Percentiles rank a stretch among this genome's conserved stretches.
These are phyloP conservation scores for Sebastes elongatus DNA, from an alignment of 2,797 vertebrate species.

Conservation along the genomic window DNA sequence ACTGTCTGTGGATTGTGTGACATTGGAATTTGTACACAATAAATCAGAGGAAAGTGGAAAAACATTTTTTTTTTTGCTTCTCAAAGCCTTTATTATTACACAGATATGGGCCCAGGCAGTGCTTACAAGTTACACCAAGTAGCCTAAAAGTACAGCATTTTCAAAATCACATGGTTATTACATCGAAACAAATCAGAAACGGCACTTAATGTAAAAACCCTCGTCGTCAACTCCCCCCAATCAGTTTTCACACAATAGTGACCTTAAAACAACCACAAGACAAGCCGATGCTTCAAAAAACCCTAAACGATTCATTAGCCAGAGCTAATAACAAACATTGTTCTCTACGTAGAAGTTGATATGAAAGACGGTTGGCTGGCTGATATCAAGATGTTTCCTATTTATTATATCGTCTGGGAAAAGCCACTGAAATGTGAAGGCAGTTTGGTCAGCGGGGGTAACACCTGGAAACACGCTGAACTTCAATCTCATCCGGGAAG, in stretches of 20 bases:
- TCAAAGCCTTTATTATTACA: conserved; percentile 79
- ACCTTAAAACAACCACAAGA: conserved; percentile 69
- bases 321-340: conserved; percentile 51
- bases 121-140: conserved; percentile 77
- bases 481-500: conserved; percentile 9
- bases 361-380: conserved; percentile 50
- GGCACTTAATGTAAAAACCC: conserved; percentile 62
- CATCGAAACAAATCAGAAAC: conserved; percentile 71
- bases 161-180: conserved; percentile 75
- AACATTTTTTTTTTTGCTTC: conserved; percentile 52
- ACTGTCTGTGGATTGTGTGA: conserved; percentile 10
- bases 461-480: conserved; percentile 55
- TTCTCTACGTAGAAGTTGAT: conserved; percentile 54
- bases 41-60: conserved; percentile 38
- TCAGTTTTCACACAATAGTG: conserved; percentile 44
- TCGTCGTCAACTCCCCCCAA: background rate
- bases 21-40: conserved; percentile 39
- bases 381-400: conserved; percentile 19
- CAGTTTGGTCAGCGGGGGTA: conserved; percentile 47
- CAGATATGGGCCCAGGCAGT: conserved; percentile 76
- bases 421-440: conserved; percentile 42
- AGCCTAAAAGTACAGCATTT: conserved; percentile 75
- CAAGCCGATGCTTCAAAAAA: conserved; percentile 50
- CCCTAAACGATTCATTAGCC: conserved; percentile 23
- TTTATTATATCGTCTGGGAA: background rate